Evolutionary conservation across 1,140 invertebrate species (phyloP).

Genomic region (Dreissena rostriformis): DNA sequence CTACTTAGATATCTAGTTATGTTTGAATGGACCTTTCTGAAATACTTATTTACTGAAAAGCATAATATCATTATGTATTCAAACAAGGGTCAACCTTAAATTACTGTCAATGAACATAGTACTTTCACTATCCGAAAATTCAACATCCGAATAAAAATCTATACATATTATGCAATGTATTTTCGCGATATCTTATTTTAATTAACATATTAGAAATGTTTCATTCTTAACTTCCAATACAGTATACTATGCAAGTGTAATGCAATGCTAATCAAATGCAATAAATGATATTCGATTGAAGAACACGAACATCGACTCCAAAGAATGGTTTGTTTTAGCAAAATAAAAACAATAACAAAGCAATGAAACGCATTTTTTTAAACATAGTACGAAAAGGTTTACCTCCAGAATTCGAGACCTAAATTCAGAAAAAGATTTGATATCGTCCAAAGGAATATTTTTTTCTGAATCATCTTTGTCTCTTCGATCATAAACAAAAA

Average conservation of each 20-base stretch:
- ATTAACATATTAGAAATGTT: too few species aligned
- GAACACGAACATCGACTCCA: neutral
- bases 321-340: neutral
- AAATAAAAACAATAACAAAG: constrained; percentile 21
- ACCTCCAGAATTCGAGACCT: constrained; percentile 71
- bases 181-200: too few species aligned
- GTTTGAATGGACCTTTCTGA: too few species aligned
- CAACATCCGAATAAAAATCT: too few species aligned
- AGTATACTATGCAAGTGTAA: neutral
- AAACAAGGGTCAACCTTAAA: too few species aligned
- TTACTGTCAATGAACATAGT: too few species aligned
- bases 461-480: constrained; percentile 71
- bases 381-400: neutral
- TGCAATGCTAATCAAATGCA: neutral
- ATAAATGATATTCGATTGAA: neutral
- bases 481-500: constrained; percentile 77
- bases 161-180: too few species aligned
- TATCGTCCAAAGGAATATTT: constrained; percentile 69
- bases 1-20: too few species aligned
- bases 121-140: too few species aligned
- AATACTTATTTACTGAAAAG: too few species aligned
- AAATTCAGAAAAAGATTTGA: constrained; percentile 73
- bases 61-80: too few species aligned
- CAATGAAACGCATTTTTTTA: neutral
- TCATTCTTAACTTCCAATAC: too few species aligned